Base-by-base conservation (phyloP, 2,113 vertebrate species). In the Cyprinodon tularosa region DNA sequence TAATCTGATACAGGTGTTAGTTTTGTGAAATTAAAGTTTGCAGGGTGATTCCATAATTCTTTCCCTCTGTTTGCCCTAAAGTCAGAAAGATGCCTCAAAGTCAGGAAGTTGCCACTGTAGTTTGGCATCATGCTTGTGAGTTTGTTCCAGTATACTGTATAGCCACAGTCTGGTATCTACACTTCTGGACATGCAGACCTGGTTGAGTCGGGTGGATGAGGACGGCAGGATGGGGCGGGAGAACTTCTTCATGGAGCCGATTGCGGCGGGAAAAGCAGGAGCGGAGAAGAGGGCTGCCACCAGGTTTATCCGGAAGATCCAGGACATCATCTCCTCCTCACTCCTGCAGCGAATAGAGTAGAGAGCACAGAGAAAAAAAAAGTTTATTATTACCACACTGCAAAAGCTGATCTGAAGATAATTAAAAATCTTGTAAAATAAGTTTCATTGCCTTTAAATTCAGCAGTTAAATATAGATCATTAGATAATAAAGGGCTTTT, bases 191-290 rank as follows among this genome's bases (percentile, higher is more conserved):
- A 15, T 74, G 42, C 61, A 38, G 61, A 96, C 96, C 95, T 97
- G 96, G 50, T 88, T 96, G 59, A 98, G 95, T 83, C 97, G 95
- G 12, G 97, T 98, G 66, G 92, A 93, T 57, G 94, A 97, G 0
- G 95, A 94, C 10, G 96, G 97, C 78, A 99, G 90, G 59, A 99
- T 95, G 0, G 97, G 97, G 62, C 97, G 95, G 72, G 96, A 97
- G 92, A 99, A 99, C 88, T 98, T 98, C 93, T 98, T 97, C 97
- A 98, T 98, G 80, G 97, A 99, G 81, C 97, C 97, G 37, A 99
- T 98, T 4, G 97, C 97, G 15, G 97, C 97, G 8, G 97, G 97
- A 85, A 99, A 98, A 66, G 97, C 96, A 0, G 97, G 97, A 48
- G 97, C 97, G 0, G 97, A 99, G 90, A 98, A 99, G 79, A 98